Conservation (phyloP, 2,797 vertebrate genomes). For the Tauraco hartlaubi region DNA sequence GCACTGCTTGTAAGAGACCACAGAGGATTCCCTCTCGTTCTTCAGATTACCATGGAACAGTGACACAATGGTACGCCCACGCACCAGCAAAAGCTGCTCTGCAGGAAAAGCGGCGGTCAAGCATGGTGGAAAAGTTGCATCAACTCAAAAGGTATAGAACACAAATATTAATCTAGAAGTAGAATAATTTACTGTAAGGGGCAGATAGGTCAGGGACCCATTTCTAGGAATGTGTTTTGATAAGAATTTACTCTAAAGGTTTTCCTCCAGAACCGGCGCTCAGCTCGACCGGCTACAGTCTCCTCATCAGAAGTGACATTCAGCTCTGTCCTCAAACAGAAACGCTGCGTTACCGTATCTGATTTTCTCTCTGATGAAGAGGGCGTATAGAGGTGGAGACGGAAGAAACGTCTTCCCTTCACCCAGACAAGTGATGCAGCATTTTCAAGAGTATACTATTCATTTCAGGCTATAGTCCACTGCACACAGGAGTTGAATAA, state of each 20-base stretch:
- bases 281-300: neutral
- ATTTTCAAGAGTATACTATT: neutral
- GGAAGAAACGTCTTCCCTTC: neutral
- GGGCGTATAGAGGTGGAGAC: neutral
- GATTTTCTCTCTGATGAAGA: constrained; percentile 11
- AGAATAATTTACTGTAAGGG: constrained; percentile 80
- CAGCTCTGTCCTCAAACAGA: neutral
- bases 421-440: neutral
- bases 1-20: constrained; percentile 65
- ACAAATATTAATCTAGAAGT: constrained; percentile 42
- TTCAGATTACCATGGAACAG: constrained; percentile 67
- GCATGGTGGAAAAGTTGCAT: constrained; percentile 73
- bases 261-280: constrained; percentile 28
- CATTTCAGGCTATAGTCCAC: neutral
- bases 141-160: constrained; percentile 36
- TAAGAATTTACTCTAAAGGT: constrained; percentile 47
- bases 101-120: constrained; percentile 64
- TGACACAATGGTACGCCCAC: constrained; percentile 50
- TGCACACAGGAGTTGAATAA: neutral
- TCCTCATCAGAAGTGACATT: constrained; percentile 41
- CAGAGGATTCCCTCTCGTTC: constrained; percentile 80
- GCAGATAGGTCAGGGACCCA: constrained; percentile 47
- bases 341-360: neutral
- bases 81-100: neutral
- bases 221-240: constrained; percentile 76